phyloP scores from a whole-genome alignment of 2,113 vertebrate genomes.

The Solenodon paradoxus region DNA sequence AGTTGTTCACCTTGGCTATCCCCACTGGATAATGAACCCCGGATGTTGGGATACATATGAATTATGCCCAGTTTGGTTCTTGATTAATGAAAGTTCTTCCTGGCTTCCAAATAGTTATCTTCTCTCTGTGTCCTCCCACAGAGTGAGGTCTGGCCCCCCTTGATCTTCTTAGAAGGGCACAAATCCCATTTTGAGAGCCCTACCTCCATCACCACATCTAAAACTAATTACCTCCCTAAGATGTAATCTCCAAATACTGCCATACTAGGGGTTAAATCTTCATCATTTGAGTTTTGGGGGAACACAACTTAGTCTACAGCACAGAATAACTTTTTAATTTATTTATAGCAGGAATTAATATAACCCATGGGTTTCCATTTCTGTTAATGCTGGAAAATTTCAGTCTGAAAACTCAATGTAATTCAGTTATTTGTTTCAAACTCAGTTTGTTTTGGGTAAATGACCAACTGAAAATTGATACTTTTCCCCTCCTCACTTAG shows the following conservation, averaged over 20 bases:
- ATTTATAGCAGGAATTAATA: not conserved
- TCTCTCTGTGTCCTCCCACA: not conserved
- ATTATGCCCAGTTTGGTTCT: not conserved
- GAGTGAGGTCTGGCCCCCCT: not conserved
- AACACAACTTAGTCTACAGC: not conserved
- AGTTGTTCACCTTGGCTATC: too few species aligned
- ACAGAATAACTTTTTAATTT: not conserved
- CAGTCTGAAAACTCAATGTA: not conserved
- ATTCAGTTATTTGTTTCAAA: not conserved
- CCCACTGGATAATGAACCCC: too few species aligned
- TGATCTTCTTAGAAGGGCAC: not conserved
- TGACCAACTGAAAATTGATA: not conserved
- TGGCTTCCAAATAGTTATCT: not conserved
- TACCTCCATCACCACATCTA: not conserved
- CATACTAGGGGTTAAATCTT: not conserved
- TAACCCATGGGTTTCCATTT: not conserved
- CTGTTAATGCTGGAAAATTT: not conserved
- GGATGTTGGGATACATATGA: too few species aligned
- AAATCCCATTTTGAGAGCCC: not conserved
- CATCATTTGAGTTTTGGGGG: not conserved
- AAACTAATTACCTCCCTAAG: not conserved
- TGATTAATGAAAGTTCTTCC: not conserved
- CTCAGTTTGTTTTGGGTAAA: not conserved
- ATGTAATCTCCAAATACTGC: not conserved
- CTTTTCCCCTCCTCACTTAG: not conserved